Conservation (phyloP, 2,113 vertebrate species). For the Carassius auratus region DNA sequence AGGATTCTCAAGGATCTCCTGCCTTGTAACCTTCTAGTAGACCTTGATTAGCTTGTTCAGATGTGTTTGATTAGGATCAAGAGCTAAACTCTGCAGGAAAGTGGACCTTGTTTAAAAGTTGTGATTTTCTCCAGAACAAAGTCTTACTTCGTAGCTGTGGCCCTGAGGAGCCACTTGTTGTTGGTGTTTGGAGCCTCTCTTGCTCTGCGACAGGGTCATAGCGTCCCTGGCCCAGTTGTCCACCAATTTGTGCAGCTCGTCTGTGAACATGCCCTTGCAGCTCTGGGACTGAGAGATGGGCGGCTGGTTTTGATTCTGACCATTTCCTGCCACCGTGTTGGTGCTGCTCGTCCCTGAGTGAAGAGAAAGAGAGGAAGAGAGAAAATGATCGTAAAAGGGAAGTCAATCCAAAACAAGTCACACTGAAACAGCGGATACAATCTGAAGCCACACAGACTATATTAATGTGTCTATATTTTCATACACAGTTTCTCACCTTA, state of each 20-base stretch:
- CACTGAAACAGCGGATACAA: neutral
- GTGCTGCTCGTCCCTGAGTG: constrained; percentile 93
- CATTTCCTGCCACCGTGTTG: constrained; percentile 81
- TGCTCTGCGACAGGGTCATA: constrained; percentile 94
- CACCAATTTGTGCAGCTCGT: constrained; percentile 96
- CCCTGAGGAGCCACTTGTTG: constrained; percentile 69
- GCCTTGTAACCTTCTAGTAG: no score
- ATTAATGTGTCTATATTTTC: constrained; percentile 47
- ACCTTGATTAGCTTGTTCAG: no score
- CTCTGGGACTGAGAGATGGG: constrained; percentile 78
- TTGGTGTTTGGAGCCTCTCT: constrained; percentile 84
- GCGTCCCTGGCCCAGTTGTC: constrained; percentile 98
- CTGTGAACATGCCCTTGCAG: constrained; percentile 96
- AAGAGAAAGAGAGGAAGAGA: constrained; percentile 64
- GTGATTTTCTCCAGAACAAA: neutral
- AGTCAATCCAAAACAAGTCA: neutral
- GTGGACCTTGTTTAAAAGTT: no score
- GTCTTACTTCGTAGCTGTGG: constrained; percentile 77
- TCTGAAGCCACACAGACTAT: constrained; percentile 29
- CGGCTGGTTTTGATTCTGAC: constrained; percentile 80
- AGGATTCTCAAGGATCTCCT: no score
- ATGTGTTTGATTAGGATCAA: no score
- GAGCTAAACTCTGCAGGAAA: no score
- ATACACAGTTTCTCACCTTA: constrained; percentile 33
- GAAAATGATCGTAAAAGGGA: constrained; percentile 48